A percentile compares a stretch with the other conserved stretches of the same genome.
phyloP scores from a whole-genome alignment of 2,797 vertebrate genomes.

The Margarornis squamiger region DNA sequence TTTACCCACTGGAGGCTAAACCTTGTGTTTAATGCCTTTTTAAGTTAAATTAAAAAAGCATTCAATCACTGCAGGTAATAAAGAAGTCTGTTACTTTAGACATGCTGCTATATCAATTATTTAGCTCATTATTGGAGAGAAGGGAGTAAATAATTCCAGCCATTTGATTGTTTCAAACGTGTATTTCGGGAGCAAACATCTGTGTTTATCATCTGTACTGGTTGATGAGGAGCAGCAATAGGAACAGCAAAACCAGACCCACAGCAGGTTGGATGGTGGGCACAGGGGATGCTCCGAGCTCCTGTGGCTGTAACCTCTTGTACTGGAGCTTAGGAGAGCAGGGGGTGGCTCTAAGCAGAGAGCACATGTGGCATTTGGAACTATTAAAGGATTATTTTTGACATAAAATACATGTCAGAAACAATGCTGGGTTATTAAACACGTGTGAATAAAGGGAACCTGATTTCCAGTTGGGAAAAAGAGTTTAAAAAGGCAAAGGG shows the following conservation, averaged over 20 bases:
- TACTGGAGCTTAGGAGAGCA: constrained; percentile 5
- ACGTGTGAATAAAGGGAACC: not conserved
- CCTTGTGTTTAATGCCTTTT: constrained; percentile 69
- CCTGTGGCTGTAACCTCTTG: constrained; percentile 21
- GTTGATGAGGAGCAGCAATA: not conserved
- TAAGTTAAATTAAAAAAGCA: constrained; percentile 70
- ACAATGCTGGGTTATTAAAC: not conserved
- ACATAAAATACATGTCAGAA: constrained; percentile 10
- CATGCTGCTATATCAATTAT: constrained; percentile 45
- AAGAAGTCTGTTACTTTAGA: constrained; percentile 54
- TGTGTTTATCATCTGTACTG: constrained; percentile 28
- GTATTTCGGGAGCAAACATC: constrained; percentile 40
- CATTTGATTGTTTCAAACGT: not conserved
- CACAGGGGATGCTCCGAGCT: constrained; percentile 13
- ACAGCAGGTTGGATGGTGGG: not conserved
- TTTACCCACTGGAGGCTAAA: constrained; percentile 78
- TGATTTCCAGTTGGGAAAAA: not conserved
- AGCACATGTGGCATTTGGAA: not conserved
- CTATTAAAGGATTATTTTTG: constrained; percentile 54
- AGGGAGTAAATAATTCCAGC: constrained; percentile 37
- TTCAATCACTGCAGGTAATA: constrained; percentile 72
- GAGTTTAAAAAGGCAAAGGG: not conserved
- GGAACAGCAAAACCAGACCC: not conserved
- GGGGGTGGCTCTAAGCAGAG: not conserved
- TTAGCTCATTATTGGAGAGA: constrained; percentile 49